Conservation (phyloP, 1,140 invertebrate genomes). For the Drosophila novamexicana region DNA sequence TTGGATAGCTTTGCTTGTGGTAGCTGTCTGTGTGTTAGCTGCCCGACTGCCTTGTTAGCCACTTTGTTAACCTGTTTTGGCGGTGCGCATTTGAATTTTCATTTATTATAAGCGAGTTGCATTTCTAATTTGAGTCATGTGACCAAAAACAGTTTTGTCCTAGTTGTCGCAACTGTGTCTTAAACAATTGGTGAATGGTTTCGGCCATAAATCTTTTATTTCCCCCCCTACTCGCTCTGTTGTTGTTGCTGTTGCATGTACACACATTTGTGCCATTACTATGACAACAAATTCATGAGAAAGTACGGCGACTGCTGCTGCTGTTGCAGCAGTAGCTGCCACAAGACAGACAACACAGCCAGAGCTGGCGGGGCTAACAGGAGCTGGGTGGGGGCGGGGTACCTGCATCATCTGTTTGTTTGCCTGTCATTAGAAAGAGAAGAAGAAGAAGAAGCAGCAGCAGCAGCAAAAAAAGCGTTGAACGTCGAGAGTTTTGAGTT, state of each 20-base stretch:
- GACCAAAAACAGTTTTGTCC: constrained; percentile 82
- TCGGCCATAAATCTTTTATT: constrained; percentile 75
- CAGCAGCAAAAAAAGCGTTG: constrained; percentile 31
- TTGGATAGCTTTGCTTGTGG: background rate
- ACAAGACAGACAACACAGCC: constrained; percentile 31
- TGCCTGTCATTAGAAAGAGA: constrained; percentile 79
- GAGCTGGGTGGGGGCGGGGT: constrained; percentile 4
- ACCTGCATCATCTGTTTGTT: constrained; percentile 72
- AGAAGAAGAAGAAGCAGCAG: constrained; percentile 51
- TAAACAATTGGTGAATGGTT: constrained; percentile 77
- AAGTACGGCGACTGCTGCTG: constrained; percentile 50
- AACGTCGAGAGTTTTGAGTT: constrained; percentile 43
- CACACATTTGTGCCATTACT: constrained; percentile 57
- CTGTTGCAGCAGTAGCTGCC: constrained; percentile 39
- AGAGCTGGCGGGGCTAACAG: background rate
- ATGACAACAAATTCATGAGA: constrained; percentile 72
- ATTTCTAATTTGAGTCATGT: constrained; percentile 80
- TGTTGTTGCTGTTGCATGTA: constrained; percentile 27
- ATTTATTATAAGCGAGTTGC: constrained; percentile 70
- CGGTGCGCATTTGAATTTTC: constrained; percentile 75
- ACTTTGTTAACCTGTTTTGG: constrained; percentile 66
- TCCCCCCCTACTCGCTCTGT: constrained; percentile 35
- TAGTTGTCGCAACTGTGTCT: constrained; percentile 63
- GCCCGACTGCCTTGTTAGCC: constrained; percentile 74
- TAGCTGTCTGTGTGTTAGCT: constrained; percentile 45